Evolutionary conservation across 2,797 vertebrate species (phyloP), one percentile per base, ranked within the genome.

Genomic region (Ibycter americanus): DNA sequence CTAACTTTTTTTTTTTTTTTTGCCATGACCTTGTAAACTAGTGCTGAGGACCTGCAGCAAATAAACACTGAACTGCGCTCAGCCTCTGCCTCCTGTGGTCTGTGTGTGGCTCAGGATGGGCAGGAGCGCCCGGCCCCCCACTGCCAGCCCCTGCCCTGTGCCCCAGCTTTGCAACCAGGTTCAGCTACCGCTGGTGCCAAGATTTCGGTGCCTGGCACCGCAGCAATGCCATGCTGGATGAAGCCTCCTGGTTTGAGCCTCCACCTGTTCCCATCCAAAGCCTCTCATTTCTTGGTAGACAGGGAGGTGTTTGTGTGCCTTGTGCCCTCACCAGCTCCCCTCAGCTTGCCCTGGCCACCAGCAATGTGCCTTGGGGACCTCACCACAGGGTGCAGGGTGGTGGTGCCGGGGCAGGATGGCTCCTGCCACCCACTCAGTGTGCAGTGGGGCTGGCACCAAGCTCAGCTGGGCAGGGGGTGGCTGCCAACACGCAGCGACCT

Each of bases 1-100:
- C 55, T 58, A 88, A 93, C 1, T 42, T 93, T 87, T 83, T 93
- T 65, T 83, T 65, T 83, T 58, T 67, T 76, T 67, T 90, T 76
- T 95, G 59, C 96, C 94, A 96, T 84, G 77, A 96, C 97, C 94
- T 97, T 97, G 96, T 98, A 97, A 96, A 95, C 82, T 93, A 92
- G 96, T 83, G 59, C 96, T 97, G 95, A 97, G 96, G 89, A 95
- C 91, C 96, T 61, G 96, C 98, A 97, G 97, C 97, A 90, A 98
- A 98, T 98, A 98, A 98, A 98, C 80, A 95, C 90, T 84, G 56
- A 72, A 79, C 83, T 46, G 23, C 21, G 31, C 95, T 93, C 83
- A 59, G 31, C 42, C 34, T n/a, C 8, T 6, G 79, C 38, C 12
- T 85, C 76, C 73, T 84, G 76, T 83, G 46, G 25, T 96, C 65